Base-by-base conservation (phyloP, 2,113 vertebrate species). In the Fulica atra region DNA sequence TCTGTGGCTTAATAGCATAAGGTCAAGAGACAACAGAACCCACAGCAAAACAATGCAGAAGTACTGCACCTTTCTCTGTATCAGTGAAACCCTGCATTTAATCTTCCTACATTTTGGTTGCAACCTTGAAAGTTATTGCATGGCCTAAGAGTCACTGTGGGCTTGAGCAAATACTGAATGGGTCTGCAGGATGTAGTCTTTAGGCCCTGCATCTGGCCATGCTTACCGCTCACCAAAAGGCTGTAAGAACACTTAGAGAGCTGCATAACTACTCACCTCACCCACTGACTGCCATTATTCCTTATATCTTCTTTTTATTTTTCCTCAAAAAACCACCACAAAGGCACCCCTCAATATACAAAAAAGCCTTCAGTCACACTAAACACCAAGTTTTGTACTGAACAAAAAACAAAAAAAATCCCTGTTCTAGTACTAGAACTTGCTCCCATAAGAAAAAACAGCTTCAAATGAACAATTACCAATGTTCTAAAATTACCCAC, bases 351-450 rank as follows among this genome's bases (percentile, higher is more conserved):
- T 51, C 65, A 74, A 28, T 6, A 18, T 1, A 9, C 4, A 64
- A 33, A 76, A 8, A 33, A 83, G 6, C 38, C 20, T 46, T 68
- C 11, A 66, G 9, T 35, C 65, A 77, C 28, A 44, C 12, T 35
- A 73, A 88, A 51, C 8, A 26, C 14, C 51, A 33, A 5, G 4
- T 46, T 1, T 5, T 26, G 1, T 9, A 25, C 3, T 13, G 0
- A 72, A 50, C 6, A n/a, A 0, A n/a, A 0, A 59, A 78, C 42
- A 14, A 16, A 42, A 42, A 46, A 46, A 50, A 11, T 1, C 6
- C 5, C 3, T 48, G 9, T 28, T 65, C 36, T 21, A 64, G 19
- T 14, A 13, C 5, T 29, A 18, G 19, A 84, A 11, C 3, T 35
- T 28, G 1, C 4, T 73, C 4, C 28, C 13, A n/a, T 6, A 24